Base-by-base conservation (phyloP, 2,888 invertebrate genomes). In the Temnothorax unifasciatus region DNA sequence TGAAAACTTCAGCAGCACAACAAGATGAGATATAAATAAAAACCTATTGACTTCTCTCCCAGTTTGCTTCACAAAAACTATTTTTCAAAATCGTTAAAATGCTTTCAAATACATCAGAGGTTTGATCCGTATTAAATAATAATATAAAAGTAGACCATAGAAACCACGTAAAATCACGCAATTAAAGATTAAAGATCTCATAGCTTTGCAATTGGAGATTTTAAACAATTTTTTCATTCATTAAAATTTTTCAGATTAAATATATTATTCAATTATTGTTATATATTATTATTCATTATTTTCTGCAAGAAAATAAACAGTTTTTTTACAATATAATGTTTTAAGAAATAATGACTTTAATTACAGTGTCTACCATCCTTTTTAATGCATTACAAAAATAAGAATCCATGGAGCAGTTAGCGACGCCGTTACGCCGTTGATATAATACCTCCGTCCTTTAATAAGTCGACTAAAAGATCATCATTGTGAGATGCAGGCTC, bases 381-480 rank as follows among this genome's bases (percentile, higher is more conserved):
- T 38, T 75, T 75, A 47, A 50, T 21, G 47, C 29, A n/a, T 29
- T n/a, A 5, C 5, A 50, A 63, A 74, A 21, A 18, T 38, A 63
- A 34, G 15, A 63, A 75, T 50, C 34, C 47, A 4, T 11, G 34
- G 4, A 63, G 21, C 47, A 75, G 18, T 75, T 34, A 34, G 15
- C 61, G 3, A 13, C 44, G 29, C n/a, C 41, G 41, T 47, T 74
- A 44, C 29, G 21, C 11, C 21, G 34, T 47, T 63, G 63, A 63
- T 75, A 63, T 75, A 75, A 75, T 63, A 50, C 47, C 61, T 15
- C 18, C 47, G 34, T 63, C 47, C 34, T 75, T 75, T 50, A 75
- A 75, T 47, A 41, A 41, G 75, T 50, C 21, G 75, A 75, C 34
- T 50, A 50, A 63, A 47, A 9, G 25, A 34, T 75, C 9, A 47